Percentiles rank a stretch among this genome's conserved stretches.
Evolutionary conservation across 2,797 vertebrate species (phyloP).

Genomic region (Ctenosaura bakeri): DNA sequence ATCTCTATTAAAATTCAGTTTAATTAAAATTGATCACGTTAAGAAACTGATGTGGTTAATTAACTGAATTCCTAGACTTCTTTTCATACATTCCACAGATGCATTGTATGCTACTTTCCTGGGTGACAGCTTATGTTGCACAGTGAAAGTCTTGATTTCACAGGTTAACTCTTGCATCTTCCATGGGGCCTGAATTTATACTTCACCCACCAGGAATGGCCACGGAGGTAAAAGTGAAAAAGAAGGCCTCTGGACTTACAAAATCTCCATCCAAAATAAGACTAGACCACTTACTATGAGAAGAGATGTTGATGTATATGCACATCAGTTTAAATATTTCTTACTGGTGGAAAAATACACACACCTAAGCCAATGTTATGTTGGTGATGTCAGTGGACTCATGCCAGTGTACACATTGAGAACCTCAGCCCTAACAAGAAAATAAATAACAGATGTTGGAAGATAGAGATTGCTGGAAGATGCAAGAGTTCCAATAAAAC

Average conservation of each 20-base stretch:
- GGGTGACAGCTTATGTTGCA: constrained; percentile 78
- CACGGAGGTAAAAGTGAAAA: constrained; percentile 12
- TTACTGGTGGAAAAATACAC: neutral
- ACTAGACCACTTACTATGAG: constrained; percentile 12
- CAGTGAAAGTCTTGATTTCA: constrained; percentile 77
- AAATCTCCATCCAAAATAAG: constrained; percentile 32
- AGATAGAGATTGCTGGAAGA: neutral
- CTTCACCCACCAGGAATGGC: constrained; percentile 7
- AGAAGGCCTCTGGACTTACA: constrained; percentile 9
- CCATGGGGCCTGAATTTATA: constrained; percentile 58
- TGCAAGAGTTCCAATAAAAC: rapidly evolving
- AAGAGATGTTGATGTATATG: neutral
- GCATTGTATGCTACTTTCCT: constrained; percentile 87
- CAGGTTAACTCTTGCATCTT: constrained; percentile 77
- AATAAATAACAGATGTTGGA: neutral
- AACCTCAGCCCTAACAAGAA: neutral
- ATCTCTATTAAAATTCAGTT: constrained; percentile 97
- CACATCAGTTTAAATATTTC: neutral
- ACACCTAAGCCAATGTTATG: neutral
- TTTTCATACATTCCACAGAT: constrained; percentile 88
- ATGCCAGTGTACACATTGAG: neutral
- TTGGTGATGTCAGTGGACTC: neutral
- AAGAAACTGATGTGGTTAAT: constrained; percentile 99
- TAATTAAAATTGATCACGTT: constrained; percentile 99
- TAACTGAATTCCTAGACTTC: constrained; percentile 94